These are phyloP conservation scores for Trichogramma dendrolimi DNA, from an alignment of 2,888 invertebrate species.

Conservation along the genomic window DNA sequence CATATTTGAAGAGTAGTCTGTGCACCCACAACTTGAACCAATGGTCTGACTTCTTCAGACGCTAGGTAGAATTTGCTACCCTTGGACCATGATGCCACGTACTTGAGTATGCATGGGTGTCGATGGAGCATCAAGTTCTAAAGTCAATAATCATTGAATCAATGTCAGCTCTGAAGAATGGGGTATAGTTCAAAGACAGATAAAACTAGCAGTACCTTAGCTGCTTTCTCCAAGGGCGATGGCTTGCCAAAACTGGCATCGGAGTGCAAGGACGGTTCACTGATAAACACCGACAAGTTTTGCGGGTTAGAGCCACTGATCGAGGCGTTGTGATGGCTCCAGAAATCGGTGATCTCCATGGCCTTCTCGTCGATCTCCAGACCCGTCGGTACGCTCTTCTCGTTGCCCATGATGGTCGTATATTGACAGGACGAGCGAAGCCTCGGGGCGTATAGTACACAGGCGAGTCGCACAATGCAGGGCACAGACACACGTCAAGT, in stretches of 20 bases:
- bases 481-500: no score
- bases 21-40: conserved; percentile 62
- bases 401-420: conserved; percentile 68
- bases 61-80: conserved; percentile 72
- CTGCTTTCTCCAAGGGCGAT: conserved; percentile 71
- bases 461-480: no score
- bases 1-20: conserved; percentile 78
- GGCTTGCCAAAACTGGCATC: conserved; percentile 47
- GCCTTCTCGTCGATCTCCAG: conserved; percentile 72
- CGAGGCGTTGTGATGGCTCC: conserved; percentile 66
- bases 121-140: conserved; percentile 82
- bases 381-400: conserved; percentile 66
- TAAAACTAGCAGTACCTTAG: conserved; percentile 58
- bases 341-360: conserved; percentile 74
- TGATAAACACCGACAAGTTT: conserved; percentile 70
- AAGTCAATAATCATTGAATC: conserved; percentile 40
- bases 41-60: conserved; percentile 77
- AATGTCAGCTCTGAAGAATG: not conserved
- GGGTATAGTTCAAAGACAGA: no score
- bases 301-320: conserved; percentile 60
- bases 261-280: conserved; percentile 61
- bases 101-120: conserved; percentile 81
- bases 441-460: no score
- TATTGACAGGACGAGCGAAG: no score
- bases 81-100: conserved; percentile 76